phyloP scores from a whole-genome alignment of 2,113 vertebrate genomes.

The Poeciliopsis retropinna region DNA sequence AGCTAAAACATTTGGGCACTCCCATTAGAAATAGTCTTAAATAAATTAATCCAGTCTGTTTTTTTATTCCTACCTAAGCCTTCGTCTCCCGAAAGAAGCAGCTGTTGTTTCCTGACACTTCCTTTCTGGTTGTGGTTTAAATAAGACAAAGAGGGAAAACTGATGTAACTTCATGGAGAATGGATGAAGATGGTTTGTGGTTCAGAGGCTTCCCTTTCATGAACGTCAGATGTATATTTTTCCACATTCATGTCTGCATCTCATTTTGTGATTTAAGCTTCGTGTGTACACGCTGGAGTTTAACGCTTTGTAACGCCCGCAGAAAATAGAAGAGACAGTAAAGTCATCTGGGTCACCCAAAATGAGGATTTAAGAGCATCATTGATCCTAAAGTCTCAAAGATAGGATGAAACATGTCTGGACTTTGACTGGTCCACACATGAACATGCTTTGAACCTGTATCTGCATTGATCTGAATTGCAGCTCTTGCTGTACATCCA shows the following conservation, averaged over 20 bases:
- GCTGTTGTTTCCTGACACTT: too few relatives aligned
- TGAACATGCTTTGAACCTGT: background rate
- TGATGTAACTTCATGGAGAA: conserved; percentile 61
- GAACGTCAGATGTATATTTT: background rate
- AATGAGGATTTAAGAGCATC: too few relatives aligned
- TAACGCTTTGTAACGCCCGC: background rate
- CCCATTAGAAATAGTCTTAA: too few relatives aligned
- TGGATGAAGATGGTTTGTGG: conserved; percentile 49
- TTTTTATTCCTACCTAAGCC: too few relatives aligned
- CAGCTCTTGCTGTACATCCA: too few relatives aligned
- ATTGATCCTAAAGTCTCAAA: background rate
- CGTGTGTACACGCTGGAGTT: background rate
- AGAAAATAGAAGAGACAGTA: background rate
- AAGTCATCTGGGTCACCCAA: too few relatives aligned
- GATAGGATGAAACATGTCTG: background rate
- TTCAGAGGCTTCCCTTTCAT: conserved; percentile 36
- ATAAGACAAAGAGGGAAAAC: conserved; percentile 20
- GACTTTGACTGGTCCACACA: background rate
- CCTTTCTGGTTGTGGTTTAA: background rate
- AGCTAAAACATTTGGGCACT: too few relatives aligned
- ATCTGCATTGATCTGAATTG: background rate
- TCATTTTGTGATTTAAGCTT: background rate
- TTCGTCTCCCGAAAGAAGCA: too few relatives aligned
- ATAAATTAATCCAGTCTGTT: too few relatives aligned
- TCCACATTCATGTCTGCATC: background rate